Conservation (phyloP, 2,888 invertebrate genomes). For the Acrobasis repandana region DNA sequence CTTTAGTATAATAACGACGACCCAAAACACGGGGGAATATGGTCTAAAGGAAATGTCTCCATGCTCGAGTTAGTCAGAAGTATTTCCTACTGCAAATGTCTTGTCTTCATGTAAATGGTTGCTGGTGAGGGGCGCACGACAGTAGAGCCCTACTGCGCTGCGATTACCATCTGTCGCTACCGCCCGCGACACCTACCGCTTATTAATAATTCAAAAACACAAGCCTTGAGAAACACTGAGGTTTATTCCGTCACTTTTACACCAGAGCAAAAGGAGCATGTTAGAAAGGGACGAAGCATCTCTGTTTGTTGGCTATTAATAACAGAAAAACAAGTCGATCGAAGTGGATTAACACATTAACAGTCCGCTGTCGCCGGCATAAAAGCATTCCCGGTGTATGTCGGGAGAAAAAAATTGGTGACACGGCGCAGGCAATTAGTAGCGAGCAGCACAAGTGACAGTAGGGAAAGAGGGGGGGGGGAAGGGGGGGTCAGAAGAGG, state of each 20-base stretch:
- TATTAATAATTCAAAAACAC: slow-evolving; percentile 43
- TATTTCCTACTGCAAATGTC: neutral
- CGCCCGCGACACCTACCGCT: slow-evolving; percentile 33
- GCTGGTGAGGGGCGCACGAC: neutral
- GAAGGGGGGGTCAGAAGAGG: neutral
- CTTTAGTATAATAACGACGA: too few relatives aligned
- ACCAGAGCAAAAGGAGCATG: neutral
- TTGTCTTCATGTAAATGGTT: neutral
- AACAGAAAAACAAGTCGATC: slow-evolving; percentile 67
- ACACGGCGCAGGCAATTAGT: slow-evolving; percentile 54
- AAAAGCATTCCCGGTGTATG: slow-evolving; percentile 74
- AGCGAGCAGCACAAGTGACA: slow-evolving; percentile 24
- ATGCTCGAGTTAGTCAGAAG: too few relatives aligned
- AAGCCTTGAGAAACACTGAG: slow-evolving; percentile 9
- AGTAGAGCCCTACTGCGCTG: slow-evolving; percentile 8
- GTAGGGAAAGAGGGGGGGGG: neutral
- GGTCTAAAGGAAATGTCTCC: too few relatives aligned
- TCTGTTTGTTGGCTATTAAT: slow-evolving; percentile 71
- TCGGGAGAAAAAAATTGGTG: slow-evolving; percentile 56
- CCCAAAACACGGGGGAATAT: too few relatives aligned
- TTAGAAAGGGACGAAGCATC: slow-evolving; percentile 35
- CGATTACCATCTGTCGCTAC: slow-evolving; percentile 26
- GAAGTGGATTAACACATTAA: slow-evolving; percentile 80
- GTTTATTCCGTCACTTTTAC: neutral
- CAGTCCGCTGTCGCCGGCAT: slow-evolving; percentile 64